Evolutionary conservation across 2,113 vertebrate species (phyloP).

Genomic region (Hiodon alosoides): DNA sequence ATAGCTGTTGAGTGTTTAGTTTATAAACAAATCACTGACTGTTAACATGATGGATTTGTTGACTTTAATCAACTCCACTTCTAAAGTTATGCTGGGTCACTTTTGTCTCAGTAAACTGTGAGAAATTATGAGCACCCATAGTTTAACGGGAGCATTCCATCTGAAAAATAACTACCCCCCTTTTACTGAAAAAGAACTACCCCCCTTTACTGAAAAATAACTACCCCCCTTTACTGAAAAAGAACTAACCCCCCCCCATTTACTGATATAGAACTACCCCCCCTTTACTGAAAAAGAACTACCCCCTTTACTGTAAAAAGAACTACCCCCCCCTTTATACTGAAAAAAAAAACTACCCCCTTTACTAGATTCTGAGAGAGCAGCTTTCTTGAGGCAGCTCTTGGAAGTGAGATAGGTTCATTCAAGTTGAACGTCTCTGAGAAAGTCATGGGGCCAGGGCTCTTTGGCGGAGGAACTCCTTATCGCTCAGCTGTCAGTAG

Average conservation of each 20-base stretch:
- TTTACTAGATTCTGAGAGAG: neutral
- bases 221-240: too few relatives aligned
- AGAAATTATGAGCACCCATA: too few relatives aligned
- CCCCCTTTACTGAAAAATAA: too few relatives aligned
- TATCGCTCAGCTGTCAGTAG: neutral
- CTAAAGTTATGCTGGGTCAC: neutral
- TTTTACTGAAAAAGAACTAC: too few relatives aligned
- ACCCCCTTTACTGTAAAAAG: too few relatives aligned
- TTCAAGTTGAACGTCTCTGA: constrained; percentile 10
- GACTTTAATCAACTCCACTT: neutral
- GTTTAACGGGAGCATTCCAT: too few relatives aligned
- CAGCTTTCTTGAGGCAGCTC: neutral
- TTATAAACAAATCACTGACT: neutral
- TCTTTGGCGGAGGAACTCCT: neutral
- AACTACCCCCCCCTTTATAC: neutral
- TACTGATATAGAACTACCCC: too few relatives aligned
- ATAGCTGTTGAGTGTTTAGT: neutral
- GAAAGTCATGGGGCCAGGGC: neutral
- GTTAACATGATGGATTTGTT: neutral
- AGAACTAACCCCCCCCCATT: too few relatives aligned
- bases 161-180: too few relatives aligned
- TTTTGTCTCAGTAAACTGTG: neutral
- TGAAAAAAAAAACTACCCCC: neutral
- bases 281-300: too few relatives aligned
- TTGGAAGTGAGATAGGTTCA: neutral